Evolutionary conservation across 2,888 invertebrate genomes (phyloP).

Genomic region (Buathra laborator): DNA sequence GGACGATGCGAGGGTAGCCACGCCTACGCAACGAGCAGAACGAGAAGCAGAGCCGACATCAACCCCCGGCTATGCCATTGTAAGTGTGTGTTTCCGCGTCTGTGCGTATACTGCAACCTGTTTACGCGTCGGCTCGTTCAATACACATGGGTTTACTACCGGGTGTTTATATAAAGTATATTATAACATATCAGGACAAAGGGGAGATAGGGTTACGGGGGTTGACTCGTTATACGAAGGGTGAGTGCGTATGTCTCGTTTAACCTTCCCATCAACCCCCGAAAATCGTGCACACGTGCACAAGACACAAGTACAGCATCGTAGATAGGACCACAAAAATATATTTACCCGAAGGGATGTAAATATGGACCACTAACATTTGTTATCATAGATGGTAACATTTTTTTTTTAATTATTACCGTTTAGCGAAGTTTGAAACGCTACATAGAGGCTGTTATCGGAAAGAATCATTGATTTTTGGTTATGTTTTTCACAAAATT

Average conservation of each 20-base stretch:
- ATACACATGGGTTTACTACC: constrained; percentile 17
- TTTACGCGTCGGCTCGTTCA: constrained; percentile 55
- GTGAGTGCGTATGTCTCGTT: constrained; percentile 56
- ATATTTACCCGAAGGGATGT: neutral
- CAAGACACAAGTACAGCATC: neutral
- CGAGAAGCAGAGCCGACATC: constrained; percentile 34
- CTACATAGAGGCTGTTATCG: too few relatives aligned
- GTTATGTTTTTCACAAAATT: too few relatives aligned
- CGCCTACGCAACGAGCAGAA: constrained; percentile 79
- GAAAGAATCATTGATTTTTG: too few relatives aligned
- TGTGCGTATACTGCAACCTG: constrained; percentile 35
- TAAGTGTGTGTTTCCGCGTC: neutral
- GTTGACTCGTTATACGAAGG: constrained; percentile 45
- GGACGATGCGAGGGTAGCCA: constrained; percentile 77
- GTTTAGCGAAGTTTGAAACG: too few relatives aligned
- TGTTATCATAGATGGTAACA: neutral
- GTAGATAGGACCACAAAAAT: constrained; percentile 1
- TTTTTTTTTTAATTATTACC: too few relatives aligned
- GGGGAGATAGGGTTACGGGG: constrained; percentile 36
- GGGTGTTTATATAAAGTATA: constrained; percentile 22
- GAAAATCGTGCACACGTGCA: neutral
- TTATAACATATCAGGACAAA: constrained; percentile 22
- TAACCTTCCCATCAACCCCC: constrained; percentile 50
- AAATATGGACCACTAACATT: neutral
- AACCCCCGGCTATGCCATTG: constrained; percentile 28